Evolutionary conservation across 2,113 vertebrate genomes (phyloP).

Genomic region (Fregata magnificens): DNA sequence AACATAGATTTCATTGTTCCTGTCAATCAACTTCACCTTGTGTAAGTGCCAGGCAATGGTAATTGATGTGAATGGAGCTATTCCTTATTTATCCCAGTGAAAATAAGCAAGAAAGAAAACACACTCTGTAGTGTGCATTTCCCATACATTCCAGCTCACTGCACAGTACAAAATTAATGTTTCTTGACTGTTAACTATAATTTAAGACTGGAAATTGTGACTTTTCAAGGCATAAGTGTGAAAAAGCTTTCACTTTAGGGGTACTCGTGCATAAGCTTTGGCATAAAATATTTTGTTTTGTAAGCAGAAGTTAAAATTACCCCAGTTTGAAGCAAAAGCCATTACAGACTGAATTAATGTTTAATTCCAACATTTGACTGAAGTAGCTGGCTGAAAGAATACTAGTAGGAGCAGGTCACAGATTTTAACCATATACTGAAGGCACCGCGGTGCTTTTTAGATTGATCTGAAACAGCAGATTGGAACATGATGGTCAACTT

Average conservation of each 20-base stretch:
- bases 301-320: conserved; percentile 48
- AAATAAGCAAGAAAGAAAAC: background rate
- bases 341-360: conserved; percentile 30
- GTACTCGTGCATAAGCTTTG: background rate
- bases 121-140: background rate
- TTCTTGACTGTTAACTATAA: conserved; percentile 46
- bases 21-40: background rate
- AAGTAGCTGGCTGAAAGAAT: background rate
- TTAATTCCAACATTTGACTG: conserved; percentile 13
- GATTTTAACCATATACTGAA: background rate
- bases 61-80: background rate
- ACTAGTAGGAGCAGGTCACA: background rate
- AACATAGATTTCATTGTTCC: background rate
- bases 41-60: background rate
- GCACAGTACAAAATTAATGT: conserved; percentile 19
- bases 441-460: background rate
- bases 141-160: background rate
- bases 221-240: conserved; percentile 48
- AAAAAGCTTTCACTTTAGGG: conserved; percentile 41
- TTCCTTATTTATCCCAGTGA: background rate
- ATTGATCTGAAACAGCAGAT: background rate
- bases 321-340: conserved; percentile 23
- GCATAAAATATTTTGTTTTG: conserved; percentile 55
- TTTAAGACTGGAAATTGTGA: conserved; percentile 34
- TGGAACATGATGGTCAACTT: background rate